A percentile compares a stretch with the other conserved stretches of the same genome.
Conservation (phyloP, 2,797 vertebrate species). For the Gallinago stenura region DNA sequence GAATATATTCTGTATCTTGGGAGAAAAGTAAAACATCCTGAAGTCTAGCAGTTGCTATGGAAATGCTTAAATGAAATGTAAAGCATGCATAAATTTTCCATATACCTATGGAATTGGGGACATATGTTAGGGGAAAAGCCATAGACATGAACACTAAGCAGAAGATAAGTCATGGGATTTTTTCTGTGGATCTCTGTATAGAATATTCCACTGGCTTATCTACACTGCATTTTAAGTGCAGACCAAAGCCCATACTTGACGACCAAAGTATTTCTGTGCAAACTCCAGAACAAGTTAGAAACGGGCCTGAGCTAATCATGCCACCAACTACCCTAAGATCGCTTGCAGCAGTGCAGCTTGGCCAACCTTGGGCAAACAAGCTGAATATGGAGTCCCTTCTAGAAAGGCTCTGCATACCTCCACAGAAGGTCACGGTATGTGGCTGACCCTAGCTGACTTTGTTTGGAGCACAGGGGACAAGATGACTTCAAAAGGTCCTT, state of each 20-base stretch:
- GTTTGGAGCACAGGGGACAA: not conserved
- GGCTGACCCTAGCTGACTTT: not conserved
- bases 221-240: not conserved
- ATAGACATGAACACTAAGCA: constrained; percentile 5
- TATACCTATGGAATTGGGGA: not conserved
- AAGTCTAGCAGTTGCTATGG: constrained; percentile 59
- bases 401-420: not conserved
- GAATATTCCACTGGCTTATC: not conserved
- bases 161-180: not conserved
- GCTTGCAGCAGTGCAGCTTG: not conserved
- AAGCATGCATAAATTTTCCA: constrained; percentile 56
- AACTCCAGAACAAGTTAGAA: not conserved
- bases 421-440: not conserved
- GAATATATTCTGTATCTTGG: constrained; percentile 4
- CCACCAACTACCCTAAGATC: not conserved
- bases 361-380: not conserved
- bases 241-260: not conserved
- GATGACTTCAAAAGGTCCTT: not conserved
- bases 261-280: not conserved
- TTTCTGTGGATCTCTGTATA: not conserved
- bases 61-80: constrained; percentile 64
- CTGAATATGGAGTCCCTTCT: not conserved
- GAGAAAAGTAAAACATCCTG: constrained; percentile 38
- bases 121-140: constrained; percentile 37
- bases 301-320: not conserved